These are phyloP conservation scores for Lepidostoma basale DNA, from an alignment of 1,140 invertebrate genomes.

Conservation along the genomic window DNA sequence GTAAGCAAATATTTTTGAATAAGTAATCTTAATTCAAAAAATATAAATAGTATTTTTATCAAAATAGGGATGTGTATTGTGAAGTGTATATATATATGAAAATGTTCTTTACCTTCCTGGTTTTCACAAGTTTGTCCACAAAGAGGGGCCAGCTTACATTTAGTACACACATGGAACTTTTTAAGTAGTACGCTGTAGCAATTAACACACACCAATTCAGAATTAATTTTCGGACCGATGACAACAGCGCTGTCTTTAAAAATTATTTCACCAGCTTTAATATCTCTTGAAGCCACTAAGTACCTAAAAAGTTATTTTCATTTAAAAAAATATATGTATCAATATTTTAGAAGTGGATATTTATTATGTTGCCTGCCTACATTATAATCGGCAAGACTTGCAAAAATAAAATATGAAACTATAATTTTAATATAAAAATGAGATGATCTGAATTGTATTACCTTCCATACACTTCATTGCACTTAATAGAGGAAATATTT, in stretches of 20 bases:
- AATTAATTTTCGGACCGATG: constrained; percentile 63
- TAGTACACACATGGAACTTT: constrained; percentile 58
- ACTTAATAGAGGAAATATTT: background rate
- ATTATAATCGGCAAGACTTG: too few species aligned
- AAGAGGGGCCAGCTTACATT: constrained; percentile 63
- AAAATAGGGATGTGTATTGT: too few species aligned
- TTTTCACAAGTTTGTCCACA: constrained; percentile 58
- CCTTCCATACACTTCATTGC: constrained; percentile 33
- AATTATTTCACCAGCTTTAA: constrained; percentile 66
- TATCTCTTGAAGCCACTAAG: constrained; percentile 64
- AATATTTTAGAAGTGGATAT: too few species aligned
- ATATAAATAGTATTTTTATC: too few species aligned
- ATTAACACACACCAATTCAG: constrained; percentile 64
- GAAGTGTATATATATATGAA: too few species aligned
- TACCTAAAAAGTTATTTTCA: constrained; percentile 52
- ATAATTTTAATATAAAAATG: too few species aligned
- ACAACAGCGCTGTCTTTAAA: constrained; percentile 64
- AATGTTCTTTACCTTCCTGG: constrained; percentile 44
- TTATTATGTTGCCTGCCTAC: too few species aligned
- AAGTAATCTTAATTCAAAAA: too few species aligned
- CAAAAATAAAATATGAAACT: too few species aligned
- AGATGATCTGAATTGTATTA: too few species aligned
- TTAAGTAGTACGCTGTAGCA: constrained; percentile 61
- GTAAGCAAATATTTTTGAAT: too few species aligned
- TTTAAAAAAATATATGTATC: too few species aligned